Evolutionary conservation across 2,113 vertebrate genomes (phyloP), one percentile per base, ranked within the genome.

Genomic region (Nerophis lumbriciformis): DNA sequence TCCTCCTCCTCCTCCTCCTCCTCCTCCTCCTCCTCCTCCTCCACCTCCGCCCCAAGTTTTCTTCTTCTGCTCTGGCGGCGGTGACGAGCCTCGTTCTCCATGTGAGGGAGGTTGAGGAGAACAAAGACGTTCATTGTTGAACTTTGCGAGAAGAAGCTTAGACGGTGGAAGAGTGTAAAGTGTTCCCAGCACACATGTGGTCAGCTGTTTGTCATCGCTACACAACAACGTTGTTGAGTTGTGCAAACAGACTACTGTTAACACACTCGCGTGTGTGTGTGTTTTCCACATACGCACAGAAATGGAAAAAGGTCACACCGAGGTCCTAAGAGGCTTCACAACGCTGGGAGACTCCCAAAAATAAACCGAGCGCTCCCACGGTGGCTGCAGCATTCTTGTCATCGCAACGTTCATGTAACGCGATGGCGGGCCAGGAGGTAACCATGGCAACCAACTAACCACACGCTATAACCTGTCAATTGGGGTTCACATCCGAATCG

Each of bases 121-220:
- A 76, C 57, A 56, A 54, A 70, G 56, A 52, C 55, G 59, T 55
- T 65, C 47, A 59, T 6, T 61, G 59, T 72, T 53, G 51, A 64
- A 12, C 28, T 37, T 28, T 28, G 28, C 28, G 28, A 28, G 28
- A 28, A 28, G 28, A 28, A 28, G 28, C 28, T 69, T 44, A 70
- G 70, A 72, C 54, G 15, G 42, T 12, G 42, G 42, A 45, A 45
- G 28, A 51, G 5, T 48, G 13, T 8, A 56, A 19, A 19, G 19
- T 39, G 8, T 44, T 57, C 44, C 55, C 55, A 44, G 54, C 54
- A 42, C 54, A 19, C 8, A 42, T 42, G 54, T 11, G n/a, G 8
- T 56, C 38, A 56, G 13, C 14, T 54, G 35, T n/a, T 35, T n/a
- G 37, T 54, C 53, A 2, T n/a, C 14, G n/a, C 15, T 1, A 5